Base-by-base conservation (phyloP, 2,888 invertebrate species). In the Therioaphis trifolii region DNA sequence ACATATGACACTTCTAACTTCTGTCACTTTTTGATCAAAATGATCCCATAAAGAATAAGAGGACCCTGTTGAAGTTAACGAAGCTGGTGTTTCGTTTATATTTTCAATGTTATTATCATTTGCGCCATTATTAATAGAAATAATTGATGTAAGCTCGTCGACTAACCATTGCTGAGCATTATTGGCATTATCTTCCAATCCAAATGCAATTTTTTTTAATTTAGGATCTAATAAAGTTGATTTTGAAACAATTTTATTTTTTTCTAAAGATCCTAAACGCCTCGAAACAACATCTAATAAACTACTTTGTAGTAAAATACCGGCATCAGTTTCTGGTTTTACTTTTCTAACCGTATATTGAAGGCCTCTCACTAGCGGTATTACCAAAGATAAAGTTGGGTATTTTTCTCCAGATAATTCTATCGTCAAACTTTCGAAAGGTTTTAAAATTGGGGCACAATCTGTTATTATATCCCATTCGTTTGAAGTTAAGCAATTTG, bases 391-490 rank as follows among this genome's bases (percentile, higher is more conserved):
- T 7, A 46, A 46, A 4, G 46, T 46, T 5, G 2, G 46, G 11
- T 5, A 5, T 46, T 9, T 46, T 43, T 43, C 43, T 43, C 43
- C 43, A 11, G 43, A 43, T 11, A 43, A 43, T 11, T 43, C 43
- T 43, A 11, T 7, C 43, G 46, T 46, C 46, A 46, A 14, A 46
- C 7, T 2, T 46, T 46, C 46, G 7, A 46, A 46, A 4, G 46
- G 46, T 46, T 46, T 46, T 46, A 46, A 46, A 46, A 66, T 35
- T 35, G 29, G 29, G 3, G 29, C 29, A 63, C 29, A 63, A 63
- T 63, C 63, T 63, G 29, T 11, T 29, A 66, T 35, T 35, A 66
- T 11, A 66, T 66, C 66, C 66, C 66, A 66, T 35, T 66, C 35
- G 5, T 5, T 66, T 12, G 35, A 2, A 35, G 35, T 66, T 18